Conservation (phyloP, 2,797 vertebrate species). For the Microctenopoma stevenorrisi region DNA sequence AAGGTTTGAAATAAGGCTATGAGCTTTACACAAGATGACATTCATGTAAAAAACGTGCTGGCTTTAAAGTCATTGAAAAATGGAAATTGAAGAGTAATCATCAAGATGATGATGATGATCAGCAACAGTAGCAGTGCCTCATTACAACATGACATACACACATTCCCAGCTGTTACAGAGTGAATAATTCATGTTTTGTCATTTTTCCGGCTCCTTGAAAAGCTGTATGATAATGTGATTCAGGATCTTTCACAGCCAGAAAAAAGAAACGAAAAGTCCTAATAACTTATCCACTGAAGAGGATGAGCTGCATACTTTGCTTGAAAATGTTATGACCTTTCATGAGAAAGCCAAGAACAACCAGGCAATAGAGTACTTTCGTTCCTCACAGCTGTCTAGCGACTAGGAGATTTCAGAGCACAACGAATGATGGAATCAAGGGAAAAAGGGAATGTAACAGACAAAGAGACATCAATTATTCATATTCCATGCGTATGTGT, state of each 20-base stretch:
- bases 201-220: conserved; percentile 36
- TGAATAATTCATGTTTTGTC: conserved; percentile 57
- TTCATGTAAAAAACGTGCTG: neutral
- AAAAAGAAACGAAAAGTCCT: conserved; percentile 1
- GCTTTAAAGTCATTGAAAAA: conserved; percentile 7
- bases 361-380: neutral
- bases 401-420: conserved; percentile 21
- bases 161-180: conserved; percentile 21
- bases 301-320: conserved; percentile 24
- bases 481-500: conserved; percentile 36
- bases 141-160: conserved; percentile 15
- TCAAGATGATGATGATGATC: neutral
- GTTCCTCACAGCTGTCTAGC: conserved; percentile 15
- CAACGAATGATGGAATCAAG: conserved; percentile 21
- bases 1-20: neutral
- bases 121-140: neutral
- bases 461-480: conserved; percentile 57
- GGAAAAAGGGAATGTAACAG: conserved; percentile 31
- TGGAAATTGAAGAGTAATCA: conserved; percentile 13
- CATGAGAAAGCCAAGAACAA: conserved; percentile 20
- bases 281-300: conserved; percentile 11
- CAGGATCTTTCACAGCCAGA: conserved; percentile 12
- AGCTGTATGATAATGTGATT: conserved; percentile 47
- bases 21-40: neutral
- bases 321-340: conserved; percentile 44